Conservation (phyloP, 2,113 vertebrate genomes). For the Colius striatus region DNA sequence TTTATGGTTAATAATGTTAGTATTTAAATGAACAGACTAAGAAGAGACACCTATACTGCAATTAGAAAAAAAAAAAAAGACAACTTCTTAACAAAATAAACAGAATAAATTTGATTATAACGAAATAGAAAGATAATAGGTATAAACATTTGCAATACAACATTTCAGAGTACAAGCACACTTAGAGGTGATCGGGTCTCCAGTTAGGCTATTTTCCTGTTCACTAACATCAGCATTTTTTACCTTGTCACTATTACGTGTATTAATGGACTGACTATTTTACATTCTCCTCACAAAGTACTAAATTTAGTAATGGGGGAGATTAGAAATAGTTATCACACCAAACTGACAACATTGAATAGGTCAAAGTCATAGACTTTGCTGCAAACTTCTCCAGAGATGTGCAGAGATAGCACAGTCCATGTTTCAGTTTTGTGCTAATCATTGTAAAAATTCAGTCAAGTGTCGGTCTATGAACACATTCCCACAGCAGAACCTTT, state of each 20-base stretch:
- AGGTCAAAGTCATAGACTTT: constrained; percentile 53
- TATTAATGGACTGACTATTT: constrained; percentile 33
- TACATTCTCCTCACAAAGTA: constrained; percentile 14
- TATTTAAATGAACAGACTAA: background rate
- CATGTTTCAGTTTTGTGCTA: constrained; percentile 40
- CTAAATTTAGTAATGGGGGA: constrained; percentile 39
- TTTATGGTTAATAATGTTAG: background rate
- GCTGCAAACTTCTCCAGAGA: background rate
- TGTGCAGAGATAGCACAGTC: constrained; percentile 18
- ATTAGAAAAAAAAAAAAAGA: background rate
- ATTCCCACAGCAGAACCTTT: background rate
- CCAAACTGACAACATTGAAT: constrained; percentile 51
- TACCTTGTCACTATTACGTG: constrained; percentile 7
- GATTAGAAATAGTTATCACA: constrained; percentile 22
- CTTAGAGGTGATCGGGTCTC: background rate
- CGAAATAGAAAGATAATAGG: background rate
- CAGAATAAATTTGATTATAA: background rate
- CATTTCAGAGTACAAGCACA: background rate
- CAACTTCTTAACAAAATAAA: background rate
- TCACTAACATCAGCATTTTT: background rate
- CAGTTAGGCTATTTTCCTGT: background rate
- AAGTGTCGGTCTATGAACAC: background rate
- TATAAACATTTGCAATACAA: background rate
- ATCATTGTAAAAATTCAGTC: constrained; percentile 41
- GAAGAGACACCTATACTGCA: background rate